phyloP scores from a whole-genome alignment of 2,113 vertebrate species.

The Motacilla alba region DNA sequence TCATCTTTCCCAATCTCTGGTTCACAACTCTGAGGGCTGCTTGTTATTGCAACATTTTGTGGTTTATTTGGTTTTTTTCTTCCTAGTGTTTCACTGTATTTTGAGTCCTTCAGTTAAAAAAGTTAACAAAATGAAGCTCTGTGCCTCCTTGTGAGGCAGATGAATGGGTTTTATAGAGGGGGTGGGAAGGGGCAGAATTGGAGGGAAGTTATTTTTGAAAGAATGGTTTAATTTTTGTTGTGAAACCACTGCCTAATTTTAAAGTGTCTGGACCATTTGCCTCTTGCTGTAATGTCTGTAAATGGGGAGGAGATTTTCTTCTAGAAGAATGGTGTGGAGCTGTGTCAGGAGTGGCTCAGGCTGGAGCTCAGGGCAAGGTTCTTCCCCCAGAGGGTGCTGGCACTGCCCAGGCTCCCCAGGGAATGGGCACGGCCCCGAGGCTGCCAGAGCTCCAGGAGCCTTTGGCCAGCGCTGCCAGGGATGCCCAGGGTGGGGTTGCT shows the following conservation, averaged over 20 bases:
- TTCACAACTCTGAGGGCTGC: background rate
- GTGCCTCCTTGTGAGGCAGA: background rate
- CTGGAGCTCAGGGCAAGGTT: background rate
- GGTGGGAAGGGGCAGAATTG: background rate
- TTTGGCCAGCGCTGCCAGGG: background rate
- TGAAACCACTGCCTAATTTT: background rate
- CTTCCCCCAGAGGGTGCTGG: background rate
- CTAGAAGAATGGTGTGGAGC: background rate
- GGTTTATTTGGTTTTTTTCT: background rate
- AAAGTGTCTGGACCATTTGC: background rate
- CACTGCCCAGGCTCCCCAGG: background rate
- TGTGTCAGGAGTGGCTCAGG: fast-evolving
- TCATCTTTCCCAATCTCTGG: background rate
- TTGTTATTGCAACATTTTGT: background rate
- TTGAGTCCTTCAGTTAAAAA: background rate
- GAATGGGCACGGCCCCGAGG: background rate
- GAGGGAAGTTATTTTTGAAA: background rate
- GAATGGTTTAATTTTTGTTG: background rate
- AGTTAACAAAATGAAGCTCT: background rate
- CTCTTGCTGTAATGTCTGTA: background rate
- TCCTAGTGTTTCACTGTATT: background rate
- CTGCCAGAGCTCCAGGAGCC: background rate
- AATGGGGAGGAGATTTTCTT: background rate
- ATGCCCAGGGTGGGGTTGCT: background rate
- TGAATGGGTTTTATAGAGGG: background rate